These are phyloP conservation scores for Falcaria lacertinaria DNA, from an alignment of 2,888 invertebrate species.

Conservation along the genomic window DNA sequence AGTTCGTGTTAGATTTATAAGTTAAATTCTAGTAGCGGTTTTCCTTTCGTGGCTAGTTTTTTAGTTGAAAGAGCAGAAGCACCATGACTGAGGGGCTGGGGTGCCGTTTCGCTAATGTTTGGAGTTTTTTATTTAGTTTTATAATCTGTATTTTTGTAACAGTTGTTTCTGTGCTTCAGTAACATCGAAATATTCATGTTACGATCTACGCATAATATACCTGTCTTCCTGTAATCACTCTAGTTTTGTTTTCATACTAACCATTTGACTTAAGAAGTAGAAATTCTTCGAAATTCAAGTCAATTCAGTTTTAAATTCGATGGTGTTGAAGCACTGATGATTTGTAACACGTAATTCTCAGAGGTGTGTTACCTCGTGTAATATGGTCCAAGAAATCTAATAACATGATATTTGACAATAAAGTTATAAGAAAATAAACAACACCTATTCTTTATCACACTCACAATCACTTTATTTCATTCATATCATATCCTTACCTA, in stretches of 20 bases:
- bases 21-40: slow-evolving; percentile 41
- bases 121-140: slow-evolving; percentile 65
- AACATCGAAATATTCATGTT: slow-evolving; percentile 25
- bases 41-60: slow-evolving; percentile 21
- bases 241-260: neutral
- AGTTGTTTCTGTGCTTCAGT: slow-evolving; percentile 54
- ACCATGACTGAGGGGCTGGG: slow-evolving; percentile 54
- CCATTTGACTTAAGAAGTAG: neutral
- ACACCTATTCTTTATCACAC: slow-evolving; percentile 20
- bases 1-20: slow-evolving; percentile 24
- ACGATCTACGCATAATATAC: slow-evolving; percentile 17
- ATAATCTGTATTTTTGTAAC: slow-evolving; percentile 55
- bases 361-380: slow-evolving; percentile 49
- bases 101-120: slow-evolving; percentile 44
- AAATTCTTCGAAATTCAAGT: slow-evolving; percentile 6
- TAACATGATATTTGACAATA: slow-evolving; percentile 64
- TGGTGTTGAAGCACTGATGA: slow-evolving; percentile 56
- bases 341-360: slow-evolving; percentile 45
- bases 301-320: slow-evolving; percentile 54
- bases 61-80: slow-evolving; percentile 23
- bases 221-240: neutral
- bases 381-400: slow-evolving; percentile 11
- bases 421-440: slow-evolving; percentile 50
- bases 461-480: slow-evolving; percentile 10
- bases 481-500: slow-evolving; percentile 5